Evolutionary conservation across 2,113 vertebrate species (phyloP).

Genomic region (Xenopus laevis): DNA sequence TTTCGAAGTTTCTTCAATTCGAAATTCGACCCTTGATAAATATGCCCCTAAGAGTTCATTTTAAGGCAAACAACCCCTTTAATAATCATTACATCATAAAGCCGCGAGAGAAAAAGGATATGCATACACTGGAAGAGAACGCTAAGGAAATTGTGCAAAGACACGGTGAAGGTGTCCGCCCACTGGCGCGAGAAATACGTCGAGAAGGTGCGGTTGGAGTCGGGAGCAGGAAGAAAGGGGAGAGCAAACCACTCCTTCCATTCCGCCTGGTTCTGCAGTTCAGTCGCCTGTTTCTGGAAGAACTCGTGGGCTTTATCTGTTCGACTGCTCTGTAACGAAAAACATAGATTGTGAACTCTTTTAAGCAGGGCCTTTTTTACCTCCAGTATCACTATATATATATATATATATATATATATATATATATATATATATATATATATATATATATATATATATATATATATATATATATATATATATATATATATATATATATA

Average conservation of each 20-base stretch:
- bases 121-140: constrained; percentile 97
- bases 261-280: constrained; percentile 87
- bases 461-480: too few species aligned
- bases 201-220: constrained; percentile 83
- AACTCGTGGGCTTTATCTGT: constrained; percentile 91
- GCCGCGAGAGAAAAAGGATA: constrained; percentile 73
- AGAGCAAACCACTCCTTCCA: constrained; percentile 97
- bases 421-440: too few species aligned
- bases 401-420: too few species aligned
- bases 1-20: too few species aligned
- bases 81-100: too few species aligned
- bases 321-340: constrained; percentile 54
- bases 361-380: too few species aligned
- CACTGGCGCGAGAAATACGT: constrained; percentile 94
- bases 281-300: constrained; percentile 83
- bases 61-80: too few species aligned
- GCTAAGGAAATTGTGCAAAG: constrained; percentile 94
- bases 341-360: background rate
- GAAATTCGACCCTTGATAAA: too few species aligned
- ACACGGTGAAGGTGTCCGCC: constrained; percentile 93
- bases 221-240: constrained; percentile 82
- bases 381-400: too few species aligned
- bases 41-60: too few species aligned
- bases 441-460: too few species aligned
- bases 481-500: too few species aligned